These are phyloP conservation scores for Fopius arisanus DNA, from an alignment of 1,140 invertebrate species.

Conservation along the genomic window DNA sequence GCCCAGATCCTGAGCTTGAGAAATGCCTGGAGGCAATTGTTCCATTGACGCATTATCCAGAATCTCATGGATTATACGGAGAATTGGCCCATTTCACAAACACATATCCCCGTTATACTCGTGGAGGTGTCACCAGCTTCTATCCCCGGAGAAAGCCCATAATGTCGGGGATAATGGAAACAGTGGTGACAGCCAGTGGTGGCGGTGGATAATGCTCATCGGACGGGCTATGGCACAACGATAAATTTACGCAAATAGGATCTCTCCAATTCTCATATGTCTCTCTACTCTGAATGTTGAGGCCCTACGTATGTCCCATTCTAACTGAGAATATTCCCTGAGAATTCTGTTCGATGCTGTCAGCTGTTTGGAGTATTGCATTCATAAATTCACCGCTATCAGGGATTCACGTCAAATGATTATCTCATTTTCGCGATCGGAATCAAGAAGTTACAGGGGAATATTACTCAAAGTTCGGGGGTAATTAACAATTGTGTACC, in stretches of 20 bases:
- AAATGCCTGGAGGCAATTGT: not conserved
- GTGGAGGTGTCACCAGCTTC: not conserved
- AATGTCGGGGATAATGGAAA: conserved; percentile 10
- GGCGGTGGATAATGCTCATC: conserved; percentile 8
- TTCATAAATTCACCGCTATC: not conserved
- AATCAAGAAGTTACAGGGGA: too few species aligned
- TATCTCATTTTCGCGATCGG: too few species aligned
- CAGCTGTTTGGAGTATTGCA: not conserved
- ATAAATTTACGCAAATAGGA: conserved; percentile 15
- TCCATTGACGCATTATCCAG: conserved; percentile 4
- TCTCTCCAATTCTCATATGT: not conserved
- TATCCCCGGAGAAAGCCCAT: conserved; percentile 10
- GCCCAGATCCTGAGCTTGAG: not conserved
- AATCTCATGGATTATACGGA: not conserved
- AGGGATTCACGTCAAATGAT: too few species aligned
- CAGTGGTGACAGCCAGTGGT: conserved; percentile 8
- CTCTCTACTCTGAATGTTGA: not conserved
- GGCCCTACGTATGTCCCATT: not conserved
- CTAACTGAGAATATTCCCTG: too few species aligned
- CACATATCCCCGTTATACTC: not conserved
- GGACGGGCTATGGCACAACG: conserved; percentile 13
- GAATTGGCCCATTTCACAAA: not conserved
- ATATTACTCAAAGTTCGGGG: too few species aligned
- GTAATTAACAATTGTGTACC: too few species aligned
- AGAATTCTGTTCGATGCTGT: not conserved